Conservation (phyloP, 2,113 vertebrate genomes). For the Epinephelus cyanopodus region DNA sequence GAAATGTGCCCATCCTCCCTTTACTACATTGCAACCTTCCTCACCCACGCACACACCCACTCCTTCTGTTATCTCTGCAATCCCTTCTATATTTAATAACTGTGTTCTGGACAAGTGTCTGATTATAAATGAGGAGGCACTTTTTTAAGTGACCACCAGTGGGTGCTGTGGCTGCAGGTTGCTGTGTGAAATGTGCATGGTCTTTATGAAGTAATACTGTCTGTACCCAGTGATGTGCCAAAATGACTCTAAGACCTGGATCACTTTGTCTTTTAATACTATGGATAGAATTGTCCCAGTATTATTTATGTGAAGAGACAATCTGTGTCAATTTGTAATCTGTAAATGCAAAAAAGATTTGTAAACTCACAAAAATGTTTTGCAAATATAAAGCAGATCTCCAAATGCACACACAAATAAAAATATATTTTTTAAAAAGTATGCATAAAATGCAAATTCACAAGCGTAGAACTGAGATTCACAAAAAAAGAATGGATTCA, state of each 20-base stretch:
- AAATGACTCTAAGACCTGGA: background rate
- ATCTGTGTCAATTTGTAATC: no score
- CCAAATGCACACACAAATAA: no score
- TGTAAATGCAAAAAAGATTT: no score
- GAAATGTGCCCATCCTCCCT: constrained; percentile 25
- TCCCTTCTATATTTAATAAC: constrained; percentile 18
- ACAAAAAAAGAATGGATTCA: no score
- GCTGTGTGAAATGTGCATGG: background rate
- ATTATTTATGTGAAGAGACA: no score
- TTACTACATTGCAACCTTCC: constrained; percentile 8
- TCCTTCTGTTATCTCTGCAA: background rate
- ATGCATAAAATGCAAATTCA: no score
- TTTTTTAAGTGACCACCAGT: constrained; percentile 51
- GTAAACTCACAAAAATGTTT: no score
- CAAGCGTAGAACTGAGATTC: no score
- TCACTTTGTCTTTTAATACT: background rate
- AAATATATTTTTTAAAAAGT: no score
- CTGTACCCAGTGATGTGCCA: background rate
- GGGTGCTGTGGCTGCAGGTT: constrained; percentile 43
- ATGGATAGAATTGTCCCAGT: no score
- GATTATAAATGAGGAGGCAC: constrained; percentile 2
- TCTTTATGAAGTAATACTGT: background rate
- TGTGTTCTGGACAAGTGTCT: background rate
- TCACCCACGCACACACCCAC: background rate
- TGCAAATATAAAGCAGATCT: no score